phyloP scores from a whole-genome alignment of 2,888 invertebrate species.

The Orthonevra nobilis region DNA sequence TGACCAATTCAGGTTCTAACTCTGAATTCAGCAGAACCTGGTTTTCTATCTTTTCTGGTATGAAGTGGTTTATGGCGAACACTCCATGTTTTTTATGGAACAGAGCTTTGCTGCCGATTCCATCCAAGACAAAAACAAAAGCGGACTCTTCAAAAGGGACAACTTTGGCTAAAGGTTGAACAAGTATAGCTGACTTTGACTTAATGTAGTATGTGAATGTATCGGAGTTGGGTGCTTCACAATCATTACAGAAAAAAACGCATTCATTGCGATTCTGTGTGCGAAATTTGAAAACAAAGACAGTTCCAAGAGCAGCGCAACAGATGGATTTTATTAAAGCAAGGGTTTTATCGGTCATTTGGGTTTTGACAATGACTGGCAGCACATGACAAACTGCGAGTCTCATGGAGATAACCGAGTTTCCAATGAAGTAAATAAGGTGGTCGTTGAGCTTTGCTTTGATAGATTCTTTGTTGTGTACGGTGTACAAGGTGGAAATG shows the following conservation, averaged over 20 bases:
- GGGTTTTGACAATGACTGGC: conserved; percentile 19
- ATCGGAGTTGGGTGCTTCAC: conserved; percentile 30
- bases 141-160: conserved; percentile 33
- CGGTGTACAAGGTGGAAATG: conserved; percentile 40
- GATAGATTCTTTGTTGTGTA: conserved; percentile 30
- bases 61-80: conserved; percentile 58
- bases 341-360: conserved; percentile 2
- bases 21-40: conserved; percentile 17
- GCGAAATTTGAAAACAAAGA: conserved; percentile 30
- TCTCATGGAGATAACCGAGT: conserved; percentile 39
- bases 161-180: neutral
- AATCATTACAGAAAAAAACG: conserved; percentile 42
- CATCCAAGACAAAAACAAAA: conserved; percentile 38
- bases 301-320: conserved; percentile 33
- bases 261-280: neutral
- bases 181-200: conserved; percentile 12
- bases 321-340: conserved; percentile 46
- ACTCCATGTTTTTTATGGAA: conserved; percentile 34
- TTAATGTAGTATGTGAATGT: conserved; percentile 5
- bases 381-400: conserved; percentile 53
- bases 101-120: conserved; percentile 27
- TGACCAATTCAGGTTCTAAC: conserved; percentile 42
- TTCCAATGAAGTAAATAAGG: conserved; percentile 39
- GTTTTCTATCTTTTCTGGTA: conserved; percentile 33
- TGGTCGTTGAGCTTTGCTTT: conserved; percentile 24